These are phyloP conservation scores for Rhinoptilus africanus DNA, from an alignment of 2,113 vertebrate genomes.

Conservation along the genomic window DNA sequence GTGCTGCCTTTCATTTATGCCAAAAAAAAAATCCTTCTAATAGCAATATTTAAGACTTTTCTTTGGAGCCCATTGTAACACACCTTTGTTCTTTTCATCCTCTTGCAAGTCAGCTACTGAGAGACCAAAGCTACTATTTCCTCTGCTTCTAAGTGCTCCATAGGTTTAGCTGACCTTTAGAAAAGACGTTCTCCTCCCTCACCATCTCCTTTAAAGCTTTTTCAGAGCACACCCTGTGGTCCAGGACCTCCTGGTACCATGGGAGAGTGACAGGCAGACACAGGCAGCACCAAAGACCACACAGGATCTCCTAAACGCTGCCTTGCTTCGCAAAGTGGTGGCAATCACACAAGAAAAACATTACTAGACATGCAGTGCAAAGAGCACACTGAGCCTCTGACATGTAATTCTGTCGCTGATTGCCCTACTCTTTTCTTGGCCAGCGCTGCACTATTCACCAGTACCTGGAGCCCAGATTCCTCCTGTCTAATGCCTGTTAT, in stretches of 20 bases:
- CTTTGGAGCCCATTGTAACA: background rate
- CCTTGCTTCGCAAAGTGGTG: background rate
- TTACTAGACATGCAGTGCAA: background rate
- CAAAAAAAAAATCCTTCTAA: background rate
- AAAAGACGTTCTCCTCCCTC: background rate
- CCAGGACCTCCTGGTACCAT: background rate
- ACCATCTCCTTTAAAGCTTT: background rate
- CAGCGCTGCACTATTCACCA: background rate
- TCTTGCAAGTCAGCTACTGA: background rate
- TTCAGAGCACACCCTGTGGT: background rate
- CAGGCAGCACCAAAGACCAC: background rate
- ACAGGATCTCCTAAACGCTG: background rate
- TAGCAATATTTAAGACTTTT: background rate
- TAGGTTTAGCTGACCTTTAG: background rate
- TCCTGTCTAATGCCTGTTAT: background rate
- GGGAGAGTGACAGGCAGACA: background rate
- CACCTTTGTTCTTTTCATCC: background rate
- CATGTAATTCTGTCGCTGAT: background rate
- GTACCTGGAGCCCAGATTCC: background rate
- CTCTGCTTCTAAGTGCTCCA: background rate
- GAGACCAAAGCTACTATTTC: slow-evolving; percentile 18
- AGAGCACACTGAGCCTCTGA: background rate
- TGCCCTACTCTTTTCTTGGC: background rate
- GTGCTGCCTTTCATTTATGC: background rate
- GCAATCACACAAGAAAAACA: background rate